A percentile compares a stretch with the other conserved stretches of the same genome.
Evolutionary conservation across 2,888 invertebrate genomes (phyloP).

Genomic region (Cryptocheilus praepositus): DNA sequence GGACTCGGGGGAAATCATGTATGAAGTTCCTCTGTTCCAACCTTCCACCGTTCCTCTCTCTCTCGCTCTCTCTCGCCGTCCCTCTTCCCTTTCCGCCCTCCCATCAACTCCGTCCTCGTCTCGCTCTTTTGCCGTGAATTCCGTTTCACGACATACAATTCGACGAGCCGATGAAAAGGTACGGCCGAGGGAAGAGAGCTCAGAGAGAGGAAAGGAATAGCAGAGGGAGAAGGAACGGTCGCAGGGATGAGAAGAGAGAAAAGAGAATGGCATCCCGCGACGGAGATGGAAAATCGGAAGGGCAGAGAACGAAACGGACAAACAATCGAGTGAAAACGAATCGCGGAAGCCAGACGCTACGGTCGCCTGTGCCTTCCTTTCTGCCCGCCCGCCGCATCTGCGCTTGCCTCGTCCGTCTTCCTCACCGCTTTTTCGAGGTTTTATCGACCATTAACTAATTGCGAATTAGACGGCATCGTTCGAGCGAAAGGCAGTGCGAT

Average conservation of each 20-base stretch:
- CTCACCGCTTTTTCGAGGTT: background rate
- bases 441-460: conserved; percentile 23
- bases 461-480: conserved; percentile 7
- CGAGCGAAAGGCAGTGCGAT: background rate
- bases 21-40: conserved; percentile 69
- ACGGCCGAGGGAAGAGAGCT: conserved; percentile 27
- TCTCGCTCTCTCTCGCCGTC: conserved; percentile 48
- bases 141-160: conserved; percentile 53
- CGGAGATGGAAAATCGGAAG: background rate
- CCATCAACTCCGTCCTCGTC: conserved; percentile 22
- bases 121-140: conserved; percentile 56
- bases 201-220: conserved; percentile 7
- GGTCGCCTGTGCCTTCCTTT: conserved; percentile 22
- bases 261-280: background rate
- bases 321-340: conserved; percentile 57
- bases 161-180: conserved; percentile 49
- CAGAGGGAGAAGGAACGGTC: conserved; percentile 2
- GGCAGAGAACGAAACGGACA: conserved; percentile 28
- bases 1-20: conserved; percentile 74
- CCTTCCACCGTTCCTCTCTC: conserved; percentile 43
- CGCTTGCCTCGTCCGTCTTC: background rate
- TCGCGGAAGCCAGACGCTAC: conserved; percentile 41
- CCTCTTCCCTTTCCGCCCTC: conserved; percentile 11
- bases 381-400: conserved; percentile 8
- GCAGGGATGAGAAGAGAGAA: background rate